These are phyloP conservation scores for Ispidina lecontei DNA, from an alignment of 2,797 vertebrate species.

Conservation along the genomic window DNA sequence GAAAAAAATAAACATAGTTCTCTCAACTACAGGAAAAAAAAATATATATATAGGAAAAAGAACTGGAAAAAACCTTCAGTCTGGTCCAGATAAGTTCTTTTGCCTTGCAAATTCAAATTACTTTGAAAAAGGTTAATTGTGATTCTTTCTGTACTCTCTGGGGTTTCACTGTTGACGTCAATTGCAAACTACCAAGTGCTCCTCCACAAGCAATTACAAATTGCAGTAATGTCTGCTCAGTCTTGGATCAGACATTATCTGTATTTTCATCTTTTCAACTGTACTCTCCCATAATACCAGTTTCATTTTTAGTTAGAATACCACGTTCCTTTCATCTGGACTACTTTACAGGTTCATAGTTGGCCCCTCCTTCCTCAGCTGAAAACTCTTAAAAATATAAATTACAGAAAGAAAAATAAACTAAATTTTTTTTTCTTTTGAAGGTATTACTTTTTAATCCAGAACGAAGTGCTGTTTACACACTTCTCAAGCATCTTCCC, in stretches of 20 bases:
- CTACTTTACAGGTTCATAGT: not conserved
- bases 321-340: not conserved
- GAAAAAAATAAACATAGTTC: not conserved
- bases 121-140: constrained; percentile 41
- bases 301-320: not conserved
- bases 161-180: constrained; percentile 30
- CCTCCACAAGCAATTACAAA: constrained; percentile 17
- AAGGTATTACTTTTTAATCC: not conserved
- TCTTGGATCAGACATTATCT: constrained; percentile 10
- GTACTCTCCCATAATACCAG: not conserved
- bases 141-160: constrained; percentile 4
- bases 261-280: constrained; percentile 15
- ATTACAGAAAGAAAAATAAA: not conserved
- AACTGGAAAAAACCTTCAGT: not conserved
- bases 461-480: not conserved
- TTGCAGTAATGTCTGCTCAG: not conserved
- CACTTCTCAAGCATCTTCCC: not conserved
- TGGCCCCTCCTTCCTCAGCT: not conserved
- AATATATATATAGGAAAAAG: not conserved
- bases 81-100: not conserved
- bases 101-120: constrained; percentile 31
- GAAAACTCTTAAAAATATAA: not conserved
- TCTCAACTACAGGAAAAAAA: not conserved
- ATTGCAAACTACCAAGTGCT: not conserved
- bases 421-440: not conserved